phyloP scores from a whole-genome alignment of 1,140 invertebrate genomes.

The Danaus plexippus region DNA sequence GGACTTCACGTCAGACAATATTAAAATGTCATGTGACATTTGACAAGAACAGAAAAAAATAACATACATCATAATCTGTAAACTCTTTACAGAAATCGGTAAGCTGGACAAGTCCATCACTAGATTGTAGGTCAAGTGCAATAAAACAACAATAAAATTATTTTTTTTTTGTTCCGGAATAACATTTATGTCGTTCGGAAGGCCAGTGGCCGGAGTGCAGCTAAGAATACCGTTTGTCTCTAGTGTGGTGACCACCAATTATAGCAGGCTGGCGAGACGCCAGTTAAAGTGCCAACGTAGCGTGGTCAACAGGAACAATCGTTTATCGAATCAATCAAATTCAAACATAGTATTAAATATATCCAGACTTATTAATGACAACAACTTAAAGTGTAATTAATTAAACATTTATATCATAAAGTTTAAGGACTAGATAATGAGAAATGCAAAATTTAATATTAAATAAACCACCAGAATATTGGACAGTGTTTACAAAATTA shows the following conservation, averaged over 20 bases:
- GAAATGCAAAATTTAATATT: no score
- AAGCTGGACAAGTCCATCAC: constrained; percentile 28
- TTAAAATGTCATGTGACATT: constrained; percentile 17
- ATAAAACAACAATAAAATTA: constrained; percentile 28
- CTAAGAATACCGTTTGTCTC: constrained; percentile 65
- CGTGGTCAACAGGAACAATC: constrained; percentile 52
- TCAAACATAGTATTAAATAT: no score
- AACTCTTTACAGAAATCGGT: constrained; percentile 21
- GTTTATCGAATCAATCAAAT: constrained; percentile 55
- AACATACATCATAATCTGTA: constrained; percentile 15
- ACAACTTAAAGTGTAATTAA: no score
- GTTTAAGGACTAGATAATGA: no score
- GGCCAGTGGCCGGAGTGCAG: constrained; percentile 63
- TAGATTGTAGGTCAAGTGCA: constrained; percentile 63
- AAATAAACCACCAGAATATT: no score
- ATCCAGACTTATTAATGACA: no score
- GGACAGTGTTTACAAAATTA: no score
- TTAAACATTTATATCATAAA: no score
- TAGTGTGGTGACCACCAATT: constrained; percentile 63
- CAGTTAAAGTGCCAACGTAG: constrained; percentile 40
- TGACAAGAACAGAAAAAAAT: constrained; percentile 17
- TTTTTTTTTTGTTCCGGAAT: constrained; percentile 46
- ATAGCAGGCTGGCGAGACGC: constrained; percentile 63
- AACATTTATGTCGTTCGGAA: constrained; percentile 47
- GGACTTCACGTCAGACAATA: constrained; percentile 2